phyloP scores from a whole-genome alignment of 2,113 vertebrate genomes.

The Brachyhypopomus gauderio region DNA sequence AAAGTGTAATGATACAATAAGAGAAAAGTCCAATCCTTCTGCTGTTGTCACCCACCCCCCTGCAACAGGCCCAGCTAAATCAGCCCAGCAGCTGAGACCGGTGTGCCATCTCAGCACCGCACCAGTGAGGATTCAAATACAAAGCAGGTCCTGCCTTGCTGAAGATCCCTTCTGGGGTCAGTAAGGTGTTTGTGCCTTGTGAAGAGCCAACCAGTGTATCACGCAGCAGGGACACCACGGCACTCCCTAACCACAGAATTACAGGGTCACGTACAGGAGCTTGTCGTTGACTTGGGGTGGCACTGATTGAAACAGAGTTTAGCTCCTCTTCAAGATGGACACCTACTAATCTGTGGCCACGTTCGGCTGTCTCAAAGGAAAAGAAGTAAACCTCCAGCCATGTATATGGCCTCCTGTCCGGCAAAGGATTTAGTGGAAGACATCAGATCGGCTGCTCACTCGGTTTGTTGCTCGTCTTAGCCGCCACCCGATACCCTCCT shows the following conservation, averaged over 20 bases:
- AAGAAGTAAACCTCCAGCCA: background rate
- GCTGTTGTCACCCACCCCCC: background rate
- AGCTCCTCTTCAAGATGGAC: background rate
- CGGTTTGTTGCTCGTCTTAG: conserved; percentile 37
- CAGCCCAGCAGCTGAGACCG: too few relatives aligned
- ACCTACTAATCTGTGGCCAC: too few relatives aligned
- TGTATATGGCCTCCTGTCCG: background rate
- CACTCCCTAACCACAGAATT: background rate
- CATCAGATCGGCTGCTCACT: conserved; percentile 8
- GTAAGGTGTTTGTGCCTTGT: too few relatives aligned
- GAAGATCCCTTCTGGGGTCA: too few relatives aligned
- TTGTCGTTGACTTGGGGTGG: background rate
- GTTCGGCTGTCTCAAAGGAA: too few relatives aligned
- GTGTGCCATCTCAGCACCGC: too few relatives aligned
- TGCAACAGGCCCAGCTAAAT: background rate
- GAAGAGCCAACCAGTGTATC: too few relatives aligned
- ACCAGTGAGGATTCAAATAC: too few relatives aligned
- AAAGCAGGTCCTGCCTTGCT: too few relatives aligned
- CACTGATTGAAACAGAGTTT: conserved; percentile 1
- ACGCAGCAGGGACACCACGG: too few relatives aligned
- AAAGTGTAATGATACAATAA: conserved; percentile 15
- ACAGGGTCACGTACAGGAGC: background rate
- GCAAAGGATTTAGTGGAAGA: background rate
- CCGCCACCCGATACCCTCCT: conserved; percentile 32
- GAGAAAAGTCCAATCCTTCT: background rate